A percentile compares a stretch with the other conserved stretches of the same genome.
phyloP scores from a whole-genome alignment of 2,888 invertebrate species.

The Hydraecia micacea region DNA sequence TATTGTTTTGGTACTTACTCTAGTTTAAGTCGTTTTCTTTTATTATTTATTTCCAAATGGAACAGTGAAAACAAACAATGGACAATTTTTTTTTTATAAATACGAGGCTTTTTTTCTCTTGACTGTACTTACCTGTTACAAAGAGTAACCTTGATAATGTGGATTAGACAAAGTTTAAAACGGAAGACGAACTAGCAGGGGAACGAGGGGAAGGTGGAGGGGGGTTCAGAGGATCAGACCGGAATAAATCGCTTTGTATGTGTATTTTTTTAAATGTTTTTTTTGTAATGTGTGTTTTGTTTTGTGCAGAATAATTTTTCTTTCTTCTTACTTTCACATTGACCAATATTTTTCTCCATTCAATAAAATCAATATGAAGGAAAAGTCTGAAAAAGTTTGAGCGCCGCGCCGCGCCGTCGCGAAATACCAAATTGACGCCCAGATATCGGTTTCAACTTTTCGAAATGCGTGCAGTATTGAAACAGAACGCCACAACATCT shows the following conservation, averaged over 20 bases:
- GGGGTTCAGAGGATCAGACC: too few species aligned
- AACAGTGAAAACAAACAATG: neutral
- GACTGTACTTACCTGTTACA: too few species aligned
- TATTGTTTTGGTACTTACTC: neutral
- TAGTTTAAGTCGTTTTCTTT: neutral
- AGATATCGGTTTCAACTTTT: slow-evolving; percentile 41
- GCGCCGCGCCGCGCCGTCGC: neutral
- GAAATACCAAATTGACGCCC: slow-evolving; percentile 2
- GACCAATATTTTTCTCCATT: neutral
- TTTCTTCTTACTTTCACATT: neutral
- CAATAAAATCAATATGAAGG: neutral
- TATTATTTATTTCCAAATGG: neutral
- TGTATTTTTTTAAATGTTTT: neutral
- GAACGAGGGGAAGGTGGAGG: too few species aligned
- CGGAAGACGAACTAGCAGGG: too few species aligned
- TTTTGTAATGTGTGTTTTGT: neutral
- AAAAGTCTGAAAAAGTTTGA: neutral
- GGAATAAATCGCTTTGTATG: neutral
- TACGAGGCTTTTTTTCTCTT: too few species aligned
- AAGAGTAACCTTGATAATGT: too few species aligned
- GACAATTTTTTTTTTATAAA: neutral
- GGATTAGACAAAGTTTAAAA: too few species aligned
- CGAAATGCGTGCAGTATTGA: slow-evolving; percentile 34
- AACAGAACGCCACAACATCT: slow-evolving; percentile 63
- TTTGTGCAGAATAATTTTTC: neutral